Conservation (phyloP, 2,797 vertebrate species). For the Agapornis canus region DNA sequence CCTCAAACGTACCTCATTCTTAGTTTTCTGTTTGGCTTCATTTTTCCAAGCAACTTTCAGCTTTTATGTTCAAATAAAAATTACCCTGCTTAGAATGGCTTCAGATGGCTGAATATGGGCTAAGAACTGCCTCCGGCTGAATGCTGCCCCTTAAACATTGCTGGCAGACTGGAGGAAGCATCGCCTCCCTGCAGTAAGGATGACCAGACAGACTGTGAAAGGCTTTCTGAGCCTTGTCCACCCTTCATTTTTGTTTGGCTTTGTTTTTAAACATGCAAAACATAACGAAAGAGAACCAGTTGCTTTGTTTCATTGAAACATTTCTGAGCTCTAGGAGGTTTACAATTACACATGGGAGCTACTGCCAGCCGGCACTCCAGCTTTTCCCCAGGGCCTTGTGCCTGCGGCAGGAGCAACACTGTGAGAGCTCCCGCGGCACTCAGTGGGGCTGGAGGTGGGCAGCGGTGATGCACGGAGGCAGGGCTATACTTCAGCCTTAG, state of each 20-base stretch:
- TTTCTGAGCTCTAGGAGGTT: background rate
- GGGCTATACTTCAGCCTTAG: background rate
- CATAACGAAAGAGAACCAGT: background rate
- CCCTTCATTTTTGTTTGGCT: background rate
- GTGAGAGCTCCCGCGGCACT: fast-evolving
- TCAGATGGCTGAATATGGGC: background rate
- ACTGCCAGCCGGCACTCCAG: background rate
- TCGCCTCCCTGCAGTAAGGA: background rate
- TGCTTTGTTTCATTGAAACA: background rate
- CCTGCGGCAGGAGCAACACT: background rate
- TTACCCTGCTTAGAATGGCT: background rate
- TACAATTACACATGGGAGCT: background rate
- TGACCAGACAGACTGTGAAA: background rate
- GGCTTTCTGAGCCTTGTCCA: background rate
- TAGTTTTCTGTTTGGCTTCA: background rate
- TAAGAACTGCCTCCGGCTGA: background rate
- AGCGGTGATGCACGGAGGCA: background rate
- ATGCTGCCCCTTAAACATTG: background rate
- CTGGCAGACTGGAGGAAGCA: background rate
- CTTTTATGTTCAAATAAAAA: background rate
- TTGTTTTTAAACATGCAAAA: background rate
- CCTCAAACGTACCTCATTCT: background rate
- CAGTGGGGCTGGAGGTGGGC: background rate
- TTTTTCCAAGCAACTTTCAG: background rate
- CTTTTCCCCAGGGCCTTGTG: background rate